Base-by-base conservation (phyloP, 2,113 vertebrate species). In the Notarius lentiginosus region DNA sequence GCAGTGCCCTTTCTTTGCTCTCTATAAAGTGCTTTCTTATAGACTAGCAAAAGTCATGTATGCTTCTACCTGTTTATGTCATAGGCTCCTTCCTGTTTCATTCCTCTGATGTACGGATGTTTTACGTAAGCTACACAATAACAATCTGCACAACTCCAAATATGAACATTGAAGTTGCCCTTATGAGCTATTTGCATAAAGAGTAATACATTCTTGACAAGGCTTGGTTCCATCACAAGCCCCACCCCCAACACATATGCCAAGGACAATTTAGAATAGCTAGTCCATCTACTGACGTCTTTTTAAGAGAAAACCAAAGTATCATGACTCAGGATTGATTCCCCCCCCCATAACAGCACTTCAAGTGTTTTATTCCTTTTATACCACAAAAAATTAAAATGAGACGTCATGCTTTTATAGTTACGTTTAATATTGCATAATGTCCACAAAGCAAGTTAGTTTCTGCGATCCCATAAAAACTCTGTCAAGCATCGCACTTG, bases 101-200 rank as follows among this genome's bases (percentile, higher is more conserved):
- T 7, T 79, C 75, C 12, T 30, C 51, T 79, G 14, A 27, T 79
- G 75, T 79, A 27, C 53, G 27, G 77, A 79, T 79, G 77, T 60
- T 80, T 60, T 34, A 41, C 18, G 4, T 41, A 41, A 41, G 41
- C 41, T 41, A 60, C 56, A 60, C 56, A 41, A 58, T 41, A 60
- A 30, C 7, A 30, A 56, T 20, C 76, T 30, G 56, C 55, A 34
- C 75, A 14, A 55, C n/a, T 18, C 75, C 47, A 27, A 56, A 79
- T 7, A 34, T 0, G 1, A 20, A 58, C 8, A 2, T 22, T 20
- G 27, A 58, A 58, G 4, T 47, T 73, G 51, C 27, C 12, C 3
- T 79, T 34, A 79, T 56, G 76, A 27, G 12, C 24, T 79, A 1
- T 14, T n/a, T 53, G 1, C 22, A 53, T 27, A 15, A 27, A 77